phyloP scores from a whole-genome alignment of 2,888 invertebrate species.

The Sipha maydis region DNA sequence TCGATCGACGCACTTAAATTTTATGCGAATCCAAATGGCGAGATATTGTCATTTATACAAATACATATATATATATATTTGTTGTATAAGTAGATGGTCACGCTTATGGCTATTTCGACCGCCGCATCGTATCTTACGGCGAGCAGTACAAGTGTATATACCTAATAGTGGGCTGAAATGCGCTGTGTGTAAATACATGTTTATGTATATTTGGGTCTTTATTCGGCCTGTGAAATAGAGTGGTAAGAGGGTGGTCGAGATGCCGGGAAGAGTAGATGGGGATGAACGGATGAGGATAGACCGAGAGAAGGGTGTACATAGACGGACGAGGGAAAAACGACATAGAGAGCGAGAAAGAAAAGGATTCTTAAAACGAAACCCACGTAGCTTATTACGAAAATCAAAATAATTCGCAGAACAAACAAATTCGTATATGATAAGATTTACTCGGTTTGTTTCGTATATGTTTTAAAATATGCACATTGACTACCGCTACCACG shows the following conservation, averaged over 20 bases:
- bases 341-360: too few species aligned
- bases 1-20: slow-evolving; percentile 46
- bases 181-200: too few species aligned
- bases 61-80: not conserved
- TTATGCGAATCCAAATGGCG: slow-evolving; percentile 54
- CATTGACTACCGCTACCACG: too few species aligned
- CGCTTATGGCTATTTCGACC: slow-evolving; percentile 13
- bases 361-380: not conserved
- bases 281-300: too few species aligned
- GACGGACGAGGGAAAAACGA: too few species aligned
- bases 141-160: not conserved
- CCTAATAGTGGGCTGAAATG: not conserved
- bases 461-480: too few species aligned
- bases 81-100: slow-evolving; percentile 9
- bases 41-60: slow-evolving; percentile 7
- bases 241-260: not conserved
- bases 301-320: not conserved
- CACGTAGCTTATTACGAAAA: not conserved
- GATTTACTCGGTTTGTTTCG: not conserved
- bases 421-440: not conserved
- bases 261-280: too few species aligned
- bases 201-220: not conserved
- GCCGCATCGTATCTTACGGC: not conserved
- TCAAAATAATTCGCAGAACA: not conserved
- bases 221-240: not conserved